Evolutionary conservation across 2,113 vertebrate genomes (phyloP).

Genomic region (Cyanistes caeruleus): DNA sequence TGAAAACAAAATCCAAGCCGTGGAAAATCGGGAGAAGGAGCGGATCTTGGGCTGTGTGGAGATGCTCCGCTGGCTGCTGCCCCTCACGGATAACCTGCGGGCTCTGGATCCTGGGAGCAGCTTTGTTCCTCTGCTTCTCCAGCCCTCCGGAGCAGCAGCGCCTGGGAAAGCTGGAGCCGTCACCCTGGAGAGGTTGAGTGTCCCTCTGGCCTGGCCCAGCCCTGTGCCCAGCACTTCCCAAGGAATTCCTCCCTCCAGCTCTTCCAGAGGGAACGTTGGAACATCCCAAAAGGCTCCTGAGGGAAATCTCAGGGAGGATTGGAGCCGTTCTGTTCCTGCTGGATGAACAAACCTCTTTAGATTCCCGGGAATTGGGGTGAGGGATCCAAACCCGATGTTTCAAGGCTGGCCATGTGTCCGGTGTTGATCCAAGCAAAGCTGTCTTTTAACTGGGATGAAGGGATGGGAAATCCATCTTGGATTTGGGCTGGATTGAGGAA

Average conservation of each 20-base stretch:
- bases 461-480: not conserved
- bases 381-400: not conserved
- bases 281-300: not conserved
- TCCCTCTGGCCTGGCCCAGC: not conserved
- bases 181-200: not conserved
- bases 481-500: not conserved
- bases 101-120: not conserved
- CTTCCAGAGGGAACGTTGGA: not conserved
- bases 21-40: accelerated
- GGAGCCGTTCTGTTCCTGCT: not conserved
- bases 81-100: not conserved
- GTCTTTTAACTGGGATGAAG: not conserved
- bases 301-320: not conserved
- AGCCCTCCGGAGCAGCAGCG: not conserved
- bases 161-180: not conserved
- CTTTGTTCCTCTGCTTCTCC: not conserved
- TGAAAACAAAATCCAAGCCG: not conserved
- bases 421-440: not conserved
- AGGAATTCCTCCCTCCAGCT: not conserved
- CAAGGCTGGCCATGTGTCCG: not conserved
- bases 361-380: not conserved
- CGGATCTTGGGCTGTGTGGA: not conserved
- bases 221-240: not conserved
- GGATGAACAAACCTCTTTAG: not conserved
- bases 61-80: not conserved